phyloP scores from a whole-genome alignment of 1,140 invertebrate genomes.

The Chionoecetes opilio region DNA sequence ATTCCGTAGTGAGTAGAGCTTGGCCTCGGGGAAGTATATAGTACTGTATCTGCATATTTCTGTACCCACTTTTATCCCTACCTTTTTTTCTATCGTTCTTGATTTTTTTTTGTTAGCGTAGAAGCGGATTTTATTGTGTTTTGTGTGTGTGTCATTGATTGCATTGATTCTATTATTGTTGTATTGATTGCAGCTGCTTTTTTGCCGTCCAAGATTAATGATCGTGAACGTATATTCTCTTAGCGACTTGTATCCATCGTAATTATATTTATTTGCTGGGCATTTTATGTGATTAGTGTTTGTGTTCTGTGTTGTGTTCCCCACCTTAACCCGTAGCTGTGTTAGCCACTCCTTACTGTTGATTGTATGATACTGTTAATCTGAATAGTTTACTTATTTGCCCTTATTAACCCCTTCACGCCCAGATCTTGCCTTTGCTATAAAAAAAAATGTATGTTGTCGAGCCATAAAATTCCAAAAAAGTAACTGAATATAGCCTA shows the following conservation, averaged over 20 bases:
- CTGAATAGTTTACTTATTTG: no score
- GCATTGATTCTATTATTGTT: background rate
- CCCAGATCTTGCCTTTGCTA: no score
- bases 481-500: no score
- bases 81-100: background rate
- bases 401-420: no score
- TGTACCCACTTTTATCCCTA: background rate
- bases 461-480: no score
- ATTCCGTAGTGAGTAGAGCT: background rate
- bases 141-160: constrained; percentile 7
- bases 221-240: background rate
- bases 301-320: background rate
- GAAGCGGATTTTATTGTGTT: background rate
- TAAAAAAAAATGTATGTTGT: no score
- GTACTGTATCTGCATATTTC: background rate
- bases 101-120: background rate
- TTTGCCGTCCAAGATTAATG: constrained; percentile 45
- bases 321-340: background rate
- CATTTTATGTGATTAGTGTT: background rate
- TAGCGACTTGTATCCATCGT: background rate
- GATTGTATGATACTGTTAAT: no score
- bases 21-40: background rate
- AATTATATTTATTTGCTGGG: background rate
- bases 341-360: background rate
- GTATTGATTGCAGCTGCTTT: constrained; percentile 41